A percentile compares a stretch with the other conserved stretches of the same genome.
phyloP scores from a whole-genome alignment of 2,888 invertebrate genomes.

The Cosmia pyralina region DNA sequence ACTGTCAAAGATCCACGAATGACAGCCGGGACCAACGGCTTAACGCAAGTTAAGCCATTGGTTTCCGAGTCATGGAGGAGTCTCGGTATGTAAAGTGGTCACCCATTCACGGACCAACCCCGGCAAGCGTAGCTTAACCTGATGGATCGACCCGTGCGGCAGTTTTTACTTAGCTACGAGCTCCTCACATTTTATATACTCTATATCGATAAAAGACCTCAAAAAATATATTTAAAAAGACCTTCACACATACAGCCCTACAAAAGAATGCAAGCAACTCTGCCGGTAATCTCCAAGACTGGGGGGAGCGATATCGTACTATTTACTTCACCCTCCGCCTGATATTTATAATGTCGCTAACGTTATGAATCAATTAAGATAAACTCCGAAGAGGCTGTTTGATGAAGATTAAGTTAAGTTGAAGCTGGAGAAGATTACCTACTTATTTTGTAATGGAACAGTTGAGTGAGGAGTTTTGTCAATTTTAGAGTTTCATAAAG shows the following conservation, averaged over 20 bases:
- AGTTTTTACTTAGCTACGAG: too few species aligned
- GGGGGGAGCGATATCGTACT: conserved; percentile 56
- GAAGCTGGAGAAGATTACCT: conserved; percentile 29
- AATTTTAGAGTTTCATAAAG: background rate
- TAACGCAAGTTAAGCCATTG: too few species aligned
- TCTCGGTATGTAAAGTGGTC: too few species aligned
- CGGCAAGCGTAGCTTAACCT: too few species aligned
- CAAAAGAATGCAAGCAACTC: conserved; percentile 51
- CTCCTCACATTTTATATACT: too few species aligned
- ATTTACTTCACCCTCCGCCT: conserved; percentile 54
- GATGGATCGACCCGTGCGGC: too few species aligned
- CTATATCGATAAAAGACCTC: too few species aligned
- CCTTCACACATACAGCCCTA: conserved; percentile 57
- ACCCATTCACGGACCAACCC: too few species aligned
- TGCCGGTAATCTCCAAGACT: conserved; percentile 61
- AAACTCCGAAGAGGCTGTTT: conserved; percentile 38
- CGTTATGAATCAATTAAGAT: conserved; percentile 61
- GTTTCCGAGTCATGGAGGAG: too few species aligned
- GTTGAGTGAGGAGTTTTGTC: background rate
- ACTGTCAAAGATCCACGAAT: too few species aligned
- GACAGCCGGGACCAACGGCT: too few species aligned
- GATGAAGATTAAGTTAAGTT: conserved; percentile 41
- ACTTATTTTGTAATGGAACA: conserved; percentile 33
- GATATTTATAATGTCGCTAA: conserved; percentile 57
- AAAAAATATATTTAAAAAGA: background rate